phyloP scores from a whole-genome alignment of 2,888 invertebrate genomes.

The Lapara coniferarum region DNA sequence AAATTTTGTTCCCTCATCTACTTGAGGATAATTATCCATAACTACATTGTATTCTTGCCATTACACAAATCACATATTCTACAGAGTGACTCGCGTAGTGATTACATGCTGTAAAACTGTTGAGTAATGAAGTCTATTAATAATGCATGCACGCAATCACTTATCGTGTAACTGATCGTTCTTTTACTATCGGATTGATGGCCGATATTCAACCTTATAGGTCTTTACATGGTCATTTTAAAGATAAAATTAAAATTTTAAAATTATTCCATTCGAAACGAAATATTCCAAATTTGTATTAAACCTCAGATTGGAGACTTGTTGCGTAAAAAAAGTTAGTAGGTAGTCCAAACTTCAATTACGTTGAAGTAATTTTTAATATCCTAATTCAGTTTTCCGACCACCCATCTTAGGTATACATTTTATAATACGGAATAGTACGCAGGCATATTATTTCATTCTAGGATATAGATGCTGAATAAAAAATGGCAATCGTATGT shows the following conservation, averaged over 20 bases:
- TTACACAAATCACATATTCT: background rate
- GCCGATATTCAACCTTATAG: background rate
- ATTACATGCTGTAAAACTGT: constrained; percentile 16
- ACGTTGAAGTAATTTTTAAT: background rate
- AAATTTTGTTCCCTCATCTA: background rate
- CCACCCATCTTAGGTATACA: background rate
- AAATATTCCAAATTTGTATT: background rate
- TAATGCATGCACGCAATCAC: constrained; percentile 11
- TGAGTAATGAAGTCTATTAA: constrained; percentile 19
- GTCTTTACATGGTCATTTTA: background rate
- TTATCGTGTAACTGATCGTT: background rate
- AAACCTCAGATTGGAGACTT: background rate
- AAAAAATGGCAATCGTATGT: too few species aligned
- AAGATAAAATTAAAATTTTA: background rate
- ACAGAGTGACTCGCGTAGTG: constrained; percentile 11
- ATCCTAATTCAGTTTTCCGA: background rate
- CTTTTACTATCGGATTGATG: background rate
- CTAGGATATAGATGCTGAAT: too few species aligned
- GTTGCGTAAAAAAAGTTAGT: background rate
- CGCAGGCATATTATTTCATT: too few species aligned
- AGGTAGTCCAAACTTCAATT: background rate
- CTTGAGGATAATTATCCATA: background rate
- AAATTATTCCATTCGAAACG: background rate
- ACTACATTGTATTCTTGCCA: constrained; percentile 3
- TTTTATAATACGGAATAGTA: background rate